These are phyloP conservation scores for Plebejus argus DNA, from an alignment of 2,888 invertebrate genomes.

Conservation along the genomic window DNA sequence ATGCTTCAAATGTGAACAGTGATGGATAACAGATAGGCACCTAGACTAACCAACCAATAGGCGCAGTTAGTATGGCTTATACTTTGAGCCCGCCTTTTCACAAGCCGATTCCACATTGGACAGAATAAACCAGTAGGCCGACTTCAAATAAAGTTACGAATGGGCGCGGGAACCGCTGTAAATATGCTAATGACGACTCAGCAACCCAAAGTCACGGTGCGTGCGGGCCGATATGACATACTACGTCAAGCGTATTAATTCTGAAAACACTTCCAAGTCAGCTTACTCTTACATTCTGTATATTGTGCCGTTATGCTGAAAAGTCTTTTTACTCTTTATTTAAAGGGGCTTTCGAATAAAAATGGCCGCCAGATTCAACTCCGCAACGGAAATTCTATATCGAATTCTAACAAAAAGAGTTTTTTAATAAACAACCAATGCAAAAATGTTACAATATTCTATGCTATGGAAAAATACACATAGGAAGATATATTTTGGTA, in stretches of 20 bases:
- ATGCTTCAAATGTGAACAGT: not conserved
- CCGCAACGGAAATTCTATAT: not conserved
- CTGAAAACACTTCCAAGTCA: no score
- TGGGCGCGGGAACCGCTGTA: no score
- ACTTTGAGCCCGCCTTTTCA: not conserved
- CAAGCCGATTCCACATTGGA: not conserved
- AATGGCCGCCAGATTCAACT: not conserved
- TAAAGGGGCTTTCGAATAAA: slow-evolving; percentile 11
- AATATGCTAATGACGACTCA: no score
- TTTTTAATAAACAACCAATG: not conserved
- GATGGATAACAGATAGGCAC: not conserved
- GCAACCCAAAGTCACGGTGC: no score
- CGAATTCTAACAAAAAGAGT: not conserved
- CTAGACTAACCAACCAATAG: not conserved
- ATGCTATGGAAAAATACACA: no score
- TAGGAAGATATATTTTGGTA: no score
- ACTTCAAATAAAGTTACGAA: no score
- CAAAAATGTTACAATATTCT: not conserved
- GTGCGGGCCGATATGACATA: no score
- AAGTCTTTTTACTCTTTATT: not conserved
- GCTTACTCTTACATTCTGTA: no score
- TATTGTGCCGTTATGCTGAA: not conserved
- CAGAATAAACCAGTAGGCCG: no score
- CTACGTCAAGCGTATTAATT: no score
- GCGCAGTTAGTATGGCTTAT: not conserved